Evolutionary conservation across 2,113 vertebrate species (phyloP), one percentile per base, ranked within the genome.

Genomic region (Xiphias gladius): DNA sequence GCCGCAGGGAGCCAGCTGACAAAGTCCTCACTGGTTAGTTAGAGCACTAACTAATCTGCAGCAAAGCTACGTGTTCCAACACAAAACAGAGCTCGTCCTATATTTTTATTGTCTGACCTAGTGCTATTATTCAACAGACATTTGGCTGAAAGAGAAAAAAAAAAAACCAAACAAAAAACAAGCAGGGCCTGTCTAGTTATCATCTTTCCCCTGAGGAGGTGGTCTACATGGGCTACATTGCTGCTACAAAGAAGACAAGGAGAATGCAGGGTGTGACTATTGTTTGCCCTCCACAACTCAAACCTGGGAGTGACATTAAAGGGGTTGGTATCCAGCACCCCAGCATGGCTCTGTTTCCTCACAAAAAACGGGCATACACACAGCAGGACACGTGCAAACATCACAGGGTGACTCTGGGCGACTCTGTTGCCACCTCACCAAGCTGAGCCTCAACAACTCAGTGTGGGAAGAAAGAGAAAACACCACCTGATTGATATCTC

Each of bases 181-280:
- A 50, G 30, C n/a, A 37, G 46, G 22, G 30, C 13, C 43, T 14
- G 62, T 30, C 58, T 72, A 14, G 9, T 76, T 65, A 64, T 41
- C 30, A 52, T 22, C 9, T 35, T 6, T 41, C 75, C 76, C 72
- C 14, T 7, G 7, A 19, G 73, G 74, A 79, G 9, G 24, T 50
- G 79, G 58, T 80, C 64, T 19, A 54, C 52, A 46, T 52, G 54
- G 62, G 19, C 14, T 22, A 7, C 24, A 4, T 39, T 58, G 78
- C 52, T 72, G 52, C 52, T 28, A 50, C 6, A 24, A 20, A 72
- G 39, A 37, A 41, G 14, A 76, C 43, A 69, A n/a, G 16, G 28
- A 79, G 66, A 83, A 57, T 12, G 68, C 72, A 52, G 80, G 85
- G 80, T 82, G 84, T 59, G 79, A 89, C 86, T 71, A 75, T 59